Evolutionary conservation across 2,797 vertebrate genomes (phyloP).

Genomic region (Leptodactylus fallax): DNA sequence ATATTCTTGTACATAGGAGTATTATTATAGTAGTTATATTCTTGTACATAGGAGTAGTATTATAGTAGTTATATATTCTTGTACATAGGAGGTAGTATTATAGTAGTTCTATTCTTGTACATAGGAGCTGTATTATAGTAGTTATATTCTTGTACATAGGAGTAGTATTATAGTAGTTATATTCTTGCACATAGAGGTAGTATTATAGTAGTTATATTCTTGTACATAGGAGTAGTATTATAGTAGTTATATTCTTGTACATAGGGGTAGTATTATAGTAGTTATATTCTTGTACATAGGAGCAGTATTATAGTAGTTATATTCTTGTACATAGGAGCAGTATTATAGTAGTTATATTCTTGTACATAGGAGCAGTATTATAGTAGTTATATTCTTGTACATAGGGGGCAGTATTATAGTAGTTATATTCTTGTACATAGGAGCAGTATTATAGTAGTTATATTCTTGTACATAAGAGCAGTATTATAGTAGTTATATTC

Average conservation of each 20-base stretch:
- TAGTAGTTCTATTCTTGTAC: not conserved
- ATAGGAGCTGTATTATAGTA: not conserved
- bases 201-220: conserved; percentile 7
- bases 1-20: not conserved
- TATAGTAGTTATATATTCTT: conserved; percentile 1
- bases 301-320: not conserved
- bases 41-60: not conserved
- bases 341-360: conserved; percentile 1
- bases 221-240: not conserved
- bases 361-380: conserved; percentile 3
- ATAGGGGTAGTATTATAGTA: too few relatives aligned
- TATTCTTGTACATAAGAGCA: conserved; percentile 8
- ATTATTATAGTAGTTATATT: not conserved
- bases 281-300: conserved; percentile 7
- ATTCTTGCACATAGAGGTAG: not conserved
- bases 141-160: not conserved
- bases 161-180: conserved; percentile 1
- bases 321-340: not conserved
- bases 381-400: too few relatives aligned
- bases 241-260: conserved; percentile 12
- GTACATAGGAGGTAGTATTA: not conserved
- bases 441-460: conserved; percentile 7
- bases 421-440: not conserved
- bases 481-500: conserved; percentile 19
- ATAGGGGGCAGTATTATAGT: too few relatives aligned